Evolutionary conservation across 2,797 vertebrate species (phyloP), one percentile per base, ranked within the genome.

Genomic region (Myotis planiceps): DNA sequence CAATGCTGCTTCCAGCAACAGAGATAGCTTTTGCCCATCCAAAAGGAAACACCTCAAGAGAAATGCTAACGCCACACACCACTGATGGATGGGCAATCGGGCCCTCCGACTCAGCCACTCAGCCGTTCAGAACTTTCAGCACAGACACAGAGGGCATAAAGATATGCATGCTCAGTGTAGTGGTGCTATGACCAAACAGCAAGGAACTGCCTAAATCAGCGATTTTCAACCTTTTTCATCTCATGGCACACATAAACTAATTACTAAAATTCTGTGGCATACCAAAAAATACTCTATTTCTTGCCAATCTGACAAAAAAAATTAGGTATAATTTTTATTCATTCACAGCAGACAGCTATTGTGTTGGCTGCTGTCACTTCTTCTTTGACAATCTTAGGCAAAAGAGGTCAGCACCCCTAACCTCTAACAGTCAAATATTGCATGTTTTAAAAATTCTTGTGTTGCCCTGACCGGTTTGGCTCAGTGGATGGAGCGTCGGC

Each of bases 61-160:
- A 88, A 92, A 88, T 49, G 9, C 32, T n/a, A 63, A 58, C 2
- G 42, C 16, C 53, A 10, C 0, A 2, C 4, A 29, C 42, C 66
- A 32, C n/a, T 6, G 2, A 27, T 0, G 0, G 16, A 27, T 1
- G 0, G 10, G 32, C n/a, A 19, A 21, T 0, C 0, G 6, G 32
- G n/a, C 29, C 29, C 29, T 47, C 18, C 0, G 2, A 51, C 16
- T 14, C 37, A 65, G 53, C 51, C 47, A 66, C 39, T 87, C 32
- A 27, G 23, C 25, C 12, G 29, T 58, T 76, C 51, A 58, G 34
- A 39, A 55, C 42, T 49, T 63, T 23, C 9, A 71, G 27, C 27
- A 81, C n/a, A 81, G 32, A 42, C 3, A 76, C 29, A 53, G 5
- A 34, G 3, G 39, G 32, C 55, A 16, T 9, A 53, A 63, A 88